Evolutionary conservation across 1,140 invertebrate genomes (phyloP).

Genomic region (Listronotus oregonensis): DNA sequence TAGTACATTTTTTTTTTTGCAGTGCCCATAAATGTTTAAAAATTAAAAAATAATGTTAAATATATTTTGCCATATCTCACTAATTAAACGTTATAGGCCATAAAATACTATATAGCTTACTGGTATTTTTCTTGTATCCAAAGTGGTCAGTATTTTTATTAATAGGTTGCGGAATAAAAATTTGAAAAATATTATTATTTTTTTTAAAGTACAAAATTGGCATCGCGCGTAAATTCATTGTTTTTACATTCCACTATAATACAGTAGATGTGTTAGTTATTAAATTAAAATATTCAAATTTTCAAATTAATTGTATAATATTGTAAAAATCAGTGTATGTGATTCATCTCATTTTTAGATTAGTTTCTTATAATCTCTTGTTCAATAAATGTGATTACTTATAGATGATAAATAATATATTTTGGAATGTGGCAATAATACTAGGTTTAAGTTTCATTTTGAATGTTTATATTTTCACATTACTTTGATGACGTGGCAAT

Average conservation of each 20-base stretch:
- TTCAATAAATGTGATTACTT: slow-evolving; percentile 5
- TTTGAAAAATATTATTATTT: not conserved
- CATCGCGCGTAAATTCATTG: slow-evolving; percentile 15
- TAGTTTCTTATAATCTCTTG: slow-evolving; percentile 11
- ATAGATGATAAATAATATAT: not conserved
- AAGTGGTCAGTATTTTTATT: not conserved
- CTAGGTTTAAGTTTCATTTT: not conserved
- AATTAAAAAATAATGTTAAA: too few relatives aligned
- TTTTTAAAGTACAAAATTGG: too few relatives aligned
- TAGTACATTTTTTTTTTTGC: too few relatives aligned
- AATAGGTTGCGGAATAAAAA: not conserved
- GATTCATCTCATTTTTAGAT: not conserved
- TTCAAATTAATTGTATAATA: too few relatives aligned
- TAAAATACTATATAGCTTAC: too few relatives aligned
- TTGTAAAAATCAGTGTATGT: slow-evolving; percentile 2
- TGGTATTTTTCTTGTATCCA: not conserved
- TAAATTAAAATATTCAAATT: not conserved
- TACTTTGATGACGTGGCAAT: too few relatives aligned
- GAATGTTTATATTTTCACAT: not conserved
- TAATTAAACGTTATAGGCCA: too few relatives aligned
- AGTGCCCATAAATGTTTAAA: too few relatives aligned
- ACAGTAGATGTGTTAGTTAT: not conserved
- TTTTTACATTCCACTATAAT: slow-evolving; percentile 5
- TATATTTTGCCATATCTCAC: too few relatives aligned
- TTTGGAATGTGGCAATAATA: slow-evolving; percentile 15